phyloP scores from a whole-genome alignment of 2,888 invertebrate species.

The Aleiodes leptofemur region DNA sequence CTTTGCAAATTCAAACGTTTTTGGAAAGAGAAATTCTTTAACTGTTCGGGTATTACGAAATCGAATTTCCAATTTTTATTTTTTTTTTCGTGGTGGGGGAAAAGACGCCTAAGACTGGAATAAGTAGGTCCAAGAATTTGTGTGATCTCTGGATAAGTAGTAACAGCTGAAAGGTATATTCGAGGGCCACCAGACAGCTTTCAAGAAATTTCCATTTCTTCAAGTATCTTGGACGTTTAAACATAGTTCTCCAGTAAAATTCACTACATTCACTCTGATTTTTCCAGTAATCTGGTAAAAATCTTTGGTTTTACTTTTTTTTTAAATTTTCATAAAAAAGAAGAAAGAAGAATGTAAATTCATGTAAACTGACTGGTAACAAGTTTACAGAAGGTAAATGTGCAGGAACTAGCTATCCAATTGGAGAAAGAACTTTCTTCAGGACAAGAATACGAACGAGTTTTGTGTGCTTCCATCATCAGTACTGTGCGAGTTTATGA shows the following conservation, averaged over 20 bases:
- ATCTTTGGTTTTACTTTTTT: background rate
- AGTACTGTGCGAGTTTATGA: constrained; percentile 35
- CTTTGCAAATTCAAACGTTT: constrained; percentile 6
- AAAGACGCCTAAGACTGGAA: background rate
- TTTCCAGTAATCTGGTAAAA: background rate
- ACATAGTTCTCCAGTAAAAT: no score
- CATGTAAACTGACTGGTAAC: constrained; percentile 1
- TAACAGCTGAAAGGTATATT: background rate
- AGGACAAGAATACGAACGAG: constrained; percentile 40
- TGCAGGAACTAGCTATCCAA: constrained; percentile 36
- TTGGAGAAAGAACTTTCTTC: constrained; percentile 70
- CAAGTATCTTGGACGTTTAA: no score
- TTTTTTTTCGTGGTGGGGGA: constrained; percentile 37
- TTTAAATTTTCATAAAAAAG: background rate
- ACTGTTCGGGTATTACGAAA: constrained; percentile 46
- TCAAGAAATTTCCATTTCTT: no score
- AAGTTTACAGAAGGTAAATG: constrained; percentile 25
- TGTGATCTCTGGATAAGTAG: background rate
- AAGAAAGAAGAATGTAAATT: background rate
- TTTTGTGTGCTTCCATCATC: constrained; percentile 29
- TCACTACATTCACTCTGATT: no score
- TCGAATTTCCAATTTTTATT: constrained; percentile 42
- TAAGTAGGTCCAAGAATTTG: constrained; percentile 15
- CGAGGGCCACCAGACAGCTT: no score
- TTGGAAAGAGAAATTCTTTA: constrained; percentile 7